phyloP scores from a whole-genome alignment of 2,797 vertebrate genomes.

The Smutsia gigantea region DNA sequence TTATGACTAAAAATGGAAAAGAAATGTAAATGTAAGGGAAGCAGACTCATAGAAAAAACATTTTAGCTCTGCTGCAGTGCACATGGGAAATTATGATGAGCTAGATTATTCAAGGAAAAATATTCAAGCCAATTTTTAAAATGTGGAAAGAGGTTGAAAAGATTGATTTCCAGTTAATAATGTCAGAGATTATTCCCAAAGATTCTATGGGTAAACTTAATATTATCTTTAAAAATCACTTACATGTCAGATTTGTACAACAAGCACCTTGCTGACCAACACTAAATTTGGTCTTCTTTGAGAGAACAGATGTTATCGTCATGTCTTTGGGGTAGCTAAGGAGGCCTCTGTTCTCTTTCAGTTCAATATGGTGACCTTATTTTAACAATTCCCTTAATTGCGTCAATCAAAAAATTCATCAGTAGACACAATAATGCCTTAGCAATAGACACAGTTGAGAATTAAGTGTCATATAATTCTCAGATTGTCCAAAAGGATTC shows the following conservation, averaged over 20 bases:
- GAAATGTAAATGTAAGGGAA: background rate
- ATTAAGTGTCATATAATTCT: background rate
- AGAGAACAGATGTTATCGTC: background rate
- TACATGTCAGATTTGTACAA: background rate
- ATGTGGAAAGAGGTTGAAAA: background rate
- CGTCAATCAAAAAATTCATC: constrained; percentile 19
- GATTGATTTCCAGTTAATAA: constrained; percentile 47
- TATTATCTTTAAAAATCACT: constrained; percentile 18
- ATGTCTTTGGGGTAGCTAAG: background rate
- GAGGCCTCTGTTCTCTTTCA: background rate
- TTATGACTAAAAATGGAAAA: constrained; percentile 47
- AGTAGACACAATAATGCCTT: background rate
- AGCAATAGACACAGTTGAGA: background rate
- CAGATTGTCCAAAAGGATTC: background rate
- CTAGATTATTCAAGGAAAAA: constrained; percentile 14
- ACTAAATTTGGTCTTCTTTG: background rate
- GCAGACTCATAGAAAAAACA: background rate
- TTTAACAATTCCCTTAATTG: background rate
- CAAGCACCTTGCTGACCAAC: background rate
- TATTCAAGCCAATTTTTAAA: constrained; percentile 19
- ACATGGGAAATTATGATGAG: constrained; percentile 22
- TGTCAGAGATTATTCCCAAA: background rate
- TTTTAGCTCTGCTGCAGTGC: background rate
- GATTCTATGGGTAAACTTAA: background rate
- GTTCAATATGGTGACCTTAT: background rate